Percentiles rank a stretch among this genome's conserved stretches.
Conservation (phyloP, 2,888 invertebrate species). For the Tanypteryx hageni region DNA sequence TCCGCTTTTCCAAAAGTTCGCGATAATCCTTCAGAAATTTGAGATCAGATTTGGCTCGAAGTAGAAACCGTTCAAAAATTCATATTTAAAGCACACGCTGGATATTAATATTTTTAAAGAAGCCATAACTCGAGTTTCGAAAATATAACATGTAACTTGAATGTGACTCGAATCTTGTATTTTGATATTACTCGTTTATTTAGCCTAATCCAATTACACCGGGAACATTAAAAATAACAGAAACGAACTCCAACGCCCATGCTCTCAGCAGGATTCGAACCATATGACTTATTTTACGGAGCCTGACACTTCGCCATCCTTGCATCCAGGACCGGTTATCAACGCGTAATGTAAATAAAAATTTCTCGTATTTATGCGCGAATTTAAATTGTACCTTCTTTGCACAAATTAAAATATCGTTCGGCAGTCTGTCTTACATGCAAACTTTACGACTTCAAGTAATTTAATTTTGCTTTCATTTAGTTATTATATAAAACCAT, state of each 20-base stretch:
- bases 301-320: not conserved
- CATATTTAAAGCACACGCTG: not conserved
- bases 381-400: too few relatives aligned
- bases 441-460: too few relatives aligned
- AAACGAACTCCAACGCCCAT: not conserved
- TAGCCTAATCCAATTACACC: slow-evolving; percentile 16
- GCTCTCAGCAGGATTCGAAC: not conserved
- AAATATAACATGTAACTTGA: not conserved
- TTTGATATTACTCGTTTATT: not conserved
- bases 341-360: not conserved
- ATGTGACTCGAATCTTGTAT: not conserved
- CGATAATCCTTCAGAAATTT: not conserved
- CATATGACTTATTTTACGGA: not conserved
- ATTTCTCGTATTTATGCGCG: too few relatives aligned
- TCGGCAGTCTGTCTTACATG: too few relatives aligned
- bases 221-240: not conserved
- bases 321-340: not conserved
- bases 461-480: too few relatives aligned
- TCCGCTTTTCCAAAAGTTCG: not conserved
- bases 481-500: too few relatives aligned
- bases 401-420: too few relatives aligned
- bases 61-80: not conserved
- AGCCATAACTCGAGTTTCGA: not conserved
- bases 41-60: not conserved
- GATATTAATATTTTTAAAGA: not conserved